Evolutionary conservation across 2,888 invertebrate species (phyloP).

Genomic region (Chloroclystis v-ata): DNA sequence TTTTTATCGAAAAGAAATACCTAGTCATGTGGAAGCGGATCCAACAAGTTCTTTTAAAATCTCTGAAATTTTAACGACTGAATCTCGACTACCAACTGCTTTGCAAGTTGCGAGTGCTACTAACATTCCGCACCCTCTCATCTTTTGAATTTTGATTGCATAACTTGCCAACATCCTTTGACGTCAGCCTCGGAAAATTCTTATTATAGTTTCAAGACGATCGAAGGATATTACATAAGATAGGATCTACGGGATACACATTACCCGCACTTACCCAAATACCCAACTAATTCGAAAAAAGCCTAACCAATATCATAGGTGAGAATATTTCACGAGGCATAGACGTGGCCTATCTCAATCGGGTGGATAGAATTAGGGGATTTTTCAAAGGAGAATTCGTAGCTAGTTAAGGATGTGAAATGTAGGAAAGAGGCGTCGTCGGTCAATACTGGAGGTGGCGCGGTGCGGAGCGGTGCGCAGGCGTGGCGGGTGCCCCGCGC

Average conservation of each 20-base stretch:
- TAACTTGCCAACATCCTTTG: constrained; percentile 28
- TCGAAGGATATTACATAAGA: constrained; percentile 7
- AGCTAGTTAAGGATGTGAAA: constrained; percentile 76
- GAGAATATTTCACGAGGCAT: constrained; percentile 41
- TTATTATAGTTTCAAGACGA: constrained; percentile 8
- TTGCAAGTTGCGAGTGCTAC: constrained; percentile 21
- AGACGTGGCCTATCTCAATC: constrained; percentile 69
- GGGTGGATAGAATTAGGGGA: constrained; percentile 62
- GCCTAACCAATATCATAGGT: constrained; percentile 25
- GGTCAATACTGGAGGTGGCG: constrained; percentile 77
- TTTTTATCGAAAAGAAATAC: neutral
- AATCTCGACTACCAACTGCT: constrained; percentile 11
- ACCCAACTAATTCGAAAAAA: constrained; percentile 7
- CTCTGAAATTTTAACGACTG: constrained; percentile 5
- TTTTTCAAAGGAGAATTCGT: constrained; percentile 73
- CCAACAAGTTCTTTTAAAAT: constrained; percentile 1
- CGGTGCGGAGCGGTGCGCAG: constrained; percentile 67
- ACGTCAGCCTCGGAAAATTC: constrained; percentile 17
- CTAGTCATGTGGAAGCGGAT: neutral
- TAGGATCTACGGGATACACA: constrained; percentile 9
- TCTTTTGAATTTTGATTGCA: constrained; percentile 31
- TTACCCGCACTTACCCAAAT: neutral
- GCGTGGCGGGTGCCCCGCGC: constrained; percentile 57
- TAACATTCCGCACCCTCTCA: constrained; percentile 23
- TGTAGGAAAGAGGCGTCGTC: constrained; percentile 76